Base-by-base conservation (phyloP, 2,113 vertebrate species). In the Panthera tigris region DNA sequence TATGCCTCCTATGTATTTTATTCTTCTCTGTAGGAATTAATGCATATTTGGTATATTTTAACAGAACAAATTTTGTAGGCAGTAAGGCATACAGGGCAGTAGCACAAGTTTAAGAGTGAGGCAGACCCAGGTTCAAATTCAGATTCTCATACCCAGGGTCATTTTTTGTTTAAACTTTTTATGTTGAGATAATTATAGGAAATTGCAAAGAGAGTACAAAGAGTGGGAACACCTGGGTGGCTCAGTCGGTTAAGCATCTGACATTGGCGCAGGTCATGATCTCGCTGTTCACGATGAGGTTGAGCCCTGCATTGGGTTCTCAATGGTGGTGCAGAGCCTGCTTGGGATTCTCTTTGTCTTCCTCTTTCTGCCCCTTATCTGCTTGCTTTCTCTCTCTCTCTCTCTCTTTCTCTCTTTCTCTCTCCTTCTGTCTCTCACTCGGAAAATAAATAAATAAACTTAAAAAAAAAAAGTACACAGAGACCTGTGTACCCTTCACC, bases 111-210 rank as follows among this genome's bases (percentile, higher is more conserved):
- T 76, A 50, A 61, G 31, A 93, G 11, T 73, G 45, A 79, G 73
- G n/a, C 12, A 65, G 41, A 76, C 50, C 1, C 68, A 33, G 29
- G 29, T 66, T 96, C 41, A 84, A 89, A 83, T 78, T 95, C 45
- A 92, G 21, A 41, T 74, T 96, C 36, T 96, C 18, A 61, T 55
- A 84, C 11, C 36, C 15, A 50, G 36, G 48, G 5, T 15, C 33
- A 81, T 33, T 84, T 91, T 96, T 85, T 61, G 41, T 84, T 79
- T 96, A 92, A 96, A 82, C 27, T 73, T 91, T 94, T 65, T 76
- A 50, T 93, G 45, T 95, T 81, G 39, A 96, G 92, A 76, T 91
- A 96, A 84, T 74, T 76, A 63, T 79, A 94, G 82, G 29, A 81
- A 71, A 97, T 79, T 76, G 19, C 6, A 93, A 85, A 92, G 63